These are phyloP conservation scores for Sarcoramphus papa DNA, from an alignment of 2,797 vertebrate genomes.

Conservation along the genomic window DNA sequence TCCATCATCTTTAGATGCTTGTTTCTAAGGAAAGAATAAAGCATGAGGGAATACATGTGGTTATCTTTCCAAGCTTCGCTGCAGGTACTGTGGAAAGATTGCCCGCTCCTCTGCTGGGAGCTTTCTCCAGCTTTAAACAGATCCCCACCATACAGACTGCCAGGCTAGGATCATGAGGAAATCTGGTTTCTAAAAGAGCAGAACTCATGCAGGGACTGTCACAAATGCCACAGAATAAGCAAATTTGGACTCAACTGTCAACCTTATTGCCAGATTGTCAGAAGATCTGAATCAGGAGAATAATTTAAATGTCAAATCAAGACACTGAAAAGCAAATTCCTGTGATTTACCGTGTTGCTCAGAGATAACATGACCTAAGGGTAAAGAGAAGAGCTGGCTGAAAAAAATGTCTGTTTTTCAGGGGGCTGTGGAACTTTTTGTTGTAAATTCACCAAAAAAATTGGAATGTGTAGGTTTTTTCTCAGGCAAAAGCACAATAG, in stretches of 20 bases:
- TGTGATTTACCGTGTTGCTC: constrained; percentile 5
- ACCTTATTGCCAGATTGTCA: constrained; percentile 49
- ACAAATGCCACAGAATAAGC: constrained; percentile 48
- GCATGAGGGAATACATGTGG: constrained; percentile 17
- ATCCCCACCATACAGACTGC: background rate
- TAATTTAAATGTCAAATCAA: constrained; percentile 64
- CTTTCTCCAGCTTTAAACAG: constrained; percentile 32
- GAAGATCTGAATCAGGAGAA: constrained; percentile 45
- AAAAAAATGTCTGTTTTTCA: background rate
- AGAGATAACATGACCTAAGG: constrained; percentile 18
- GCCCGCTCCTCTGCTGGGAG: background rate
- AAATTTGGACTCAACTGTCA: constrained; percentile 50
- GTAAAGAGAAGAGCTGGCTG: constrained; percentile 1
- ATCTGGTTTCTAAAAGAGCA: constrained; percentile 45
- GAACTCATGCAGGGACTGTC: constrained; percentile 9
- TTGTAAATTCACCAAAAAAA: background rate
- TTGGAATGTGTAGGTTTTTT: background rate
- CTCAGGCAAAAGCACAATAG: background rate
- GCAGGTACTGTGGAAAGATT: background rate
- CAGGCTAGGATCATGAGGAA: constrained; percentile 15
- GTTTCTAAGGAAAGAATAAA: constrained; percentile 33
- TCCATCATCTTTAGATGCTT: constrained; percentile 33
- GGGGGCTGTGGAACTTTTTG: background rate
- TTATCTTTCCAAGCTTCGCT: constrained; percentile 24
- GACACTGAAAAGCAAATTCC: constrained; percentile 15